Evolutionary conservation across 1,140 invertebrate species (phyloP), one percentile per base, ranked within the genome.

Genomic region (Amyelois transitella): DNA sequence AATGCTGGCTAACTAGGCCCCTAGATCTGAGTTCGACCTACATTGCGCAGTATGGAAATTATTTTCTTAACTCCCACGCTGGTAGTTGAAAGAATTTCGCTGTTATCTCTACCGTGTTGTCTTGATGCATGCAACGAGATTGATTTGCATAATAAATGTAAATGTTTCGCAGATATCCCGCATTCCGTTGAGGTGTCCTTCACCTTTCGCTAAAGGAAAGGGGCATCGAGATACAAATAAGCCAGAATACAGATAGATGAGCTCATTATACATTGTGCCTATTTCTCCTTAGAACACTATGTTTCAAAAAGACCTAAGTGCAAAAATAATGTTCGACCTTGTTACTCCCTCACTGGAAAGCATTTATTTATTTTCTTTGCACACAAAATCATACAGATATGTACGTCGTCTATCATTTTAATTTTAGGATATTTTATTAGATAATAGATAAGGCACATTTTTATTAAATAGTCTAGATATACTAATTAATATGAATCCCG

Each of bases 181-280:
- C 67, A 78, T 80, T 73, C 75, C 74, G 56, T 53, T 51, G 48
- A 12, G 21, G 45, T 59, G 76, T 77, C 81, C 81, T 84, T 84
- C 79, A 82, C 81, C 79, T 83, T 84, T 84, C 69, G 60, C 68
- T 65, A 69, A 75, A 81, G 68, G 72, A 76, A 79, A 83, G 77
- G 72, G 44, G 18, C 18, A 20, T 63, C 64, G 52, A 66, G 71
- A 67, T 75, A 72, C 75, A 32, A 6, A 32, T 6, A 10, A 32
- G 2, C 12, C 2, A 32, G 10, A 10, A 12, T 32, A 32, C 28
- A 32, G 10, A 32, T 32, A 32, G 4, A 32, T 32, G n/a, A n/a
- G n/a, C n/a, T n/a, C n/a, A n/a, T n/a, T n/a, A n/a, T n/a, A n/a
- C n/a, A n/a, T n/a, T n/a, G n/a, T n/a, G n/a, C n/a, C n/a, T n/a